Evolutionary conservation across 2,113 vertebrate genomes (phyloP), one percentile per base, ranked within the genome.

Genomic region (Petromus typicus): DNA sequence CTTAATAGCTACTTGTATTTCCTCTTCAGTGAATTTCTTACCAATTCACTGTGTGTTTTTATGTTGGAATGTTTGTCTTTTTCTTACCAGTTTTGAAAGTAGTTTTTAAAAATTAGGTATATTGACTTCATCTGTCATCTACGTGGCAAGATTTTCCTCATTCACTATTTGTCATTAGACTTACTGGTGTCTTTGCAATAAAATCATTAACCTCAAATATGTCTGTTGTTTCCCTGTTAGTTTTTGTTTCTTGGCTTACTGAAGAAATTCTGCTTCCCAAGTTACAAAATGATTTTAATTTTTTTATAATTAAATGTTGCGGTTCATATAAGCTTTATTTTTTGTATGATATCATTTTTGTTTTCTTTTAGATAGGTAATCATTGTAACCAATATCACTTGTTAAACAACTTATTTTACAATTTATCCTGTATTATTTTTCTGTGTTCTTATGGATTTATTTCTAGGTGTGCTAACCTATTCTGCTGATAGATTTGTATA

Each of bases 161-260:
- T 20, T 87, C 84, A 84, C 30, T 16, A 14, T 80, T 84, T 73
- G 17, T 91, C 83, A 91, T 73, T 90, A 83, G 87, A 91, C 37
- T 64, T 84, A 66, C 40, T 75, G 48, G n/a, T 91, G 25, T 91
- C 7, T 89, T 90, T 80, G 40, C 30, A n/a, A 85, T 43, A 32
- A 79, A 95, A 79, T 57, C 86, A 93, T 92, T 86, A 89, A 82
- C 67, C 54, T 93, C 83, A 83, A 84, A 54, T 75, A 14, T 88
- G 14, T 45, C 75, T 82, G 23, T 57, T 78, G 37, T 91, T 93
- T 90, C 20, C 30, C 25, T 95, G 54, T 93, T 95, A 27, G 59
- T 90, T 63, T 86, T 11, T 89, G 34, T 86, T 90, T 90, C 51
- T 51, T 92, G 71, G 63, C 14, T 79, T 71, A 43, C 32, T 84